Evolutionary conservation across 1,140 invertebrate species (phyloP), one percentile per base, ranked within the genome.

Genomic region (Muscidifurax raptorellus): DNA sequence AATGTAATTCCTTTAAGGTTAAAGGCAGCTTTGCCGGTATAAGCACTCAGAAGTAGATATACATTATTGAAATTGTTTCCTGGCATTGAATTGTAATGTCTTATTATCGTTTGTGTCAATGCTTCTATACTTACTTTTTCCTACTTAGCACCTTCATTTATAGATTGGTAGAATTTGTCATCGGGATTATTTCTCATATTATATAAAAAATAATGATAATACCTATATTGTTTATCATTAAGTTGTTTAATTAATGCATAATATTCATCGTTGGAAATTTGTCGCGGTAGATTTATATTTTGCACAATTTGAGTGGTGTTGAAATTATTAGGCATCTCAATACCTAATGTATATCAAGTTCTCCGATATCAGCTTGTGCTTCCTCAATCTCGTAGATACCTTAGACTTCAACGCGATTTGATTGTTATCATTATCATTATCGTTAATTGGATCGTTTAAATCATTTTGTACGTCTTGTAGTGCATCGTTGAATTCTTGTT

Each of bases 21-120:
- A 79, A 87, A 87, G 18, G 90, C 90, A 15, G 91, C 91, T 87
- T 90, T 91, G n/a, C 91, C 91, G 0, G 90, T 90, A 32, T 86
- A 85, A 36, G 91, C 90, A 77, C 86, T 87, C 15, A 77, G 18
- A 36, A 75, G n/a, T 27, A 77, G n/a, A 28, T 15, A 9, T 52
- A 77, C 47, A 77, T 59, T 32, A 6, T 64, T 64, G 12, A 25
- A 28, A 15, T 78, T 5, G 30, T 78, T 78, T 59, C 52, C 66
- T 83, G 69, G n/a, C 83, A 79, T 81, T 75, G 47, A 66, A 67
- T 85, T 67, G 74, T 84, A 85, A 79, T 82, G 74, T 59, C 74
- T 52, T 59, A 82, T 32, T 75, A 82, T 44, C 13, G 66, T 87
- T 79, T 76, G 90, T 36, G 72, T 90, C 75, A 87, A 64, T 15